A percentile compares a stretch with the other conserved stretches of the same genome.
Conservation (phyloP, 2,113 vertebrate genomes). For the Rafetus swinhoei region DNA sequence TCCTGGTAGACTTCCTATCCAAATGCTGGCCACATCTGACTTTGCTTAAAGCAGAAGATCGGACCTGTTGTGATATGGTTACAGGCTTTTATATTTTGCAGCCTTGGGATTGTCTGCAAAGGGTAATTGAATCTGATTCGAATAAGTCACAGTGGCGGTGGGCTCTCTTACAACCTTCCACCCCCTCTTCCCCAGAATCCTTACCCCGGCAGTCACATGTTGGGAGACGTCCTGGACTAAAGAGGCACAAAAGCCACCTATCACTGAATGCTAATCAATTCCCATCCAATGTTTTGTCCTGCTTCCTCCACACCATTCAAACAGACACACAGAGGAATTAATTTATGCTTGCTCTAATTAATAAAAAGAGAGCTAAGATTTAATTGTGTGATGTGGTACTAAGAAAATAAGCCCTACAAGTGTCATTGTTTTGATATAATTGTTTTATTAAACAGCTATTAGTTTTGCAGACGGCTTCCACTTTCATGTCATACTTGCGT, state of each 20-base stretch:
- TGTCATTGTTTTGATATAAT: slow-evolving; percentile 67
- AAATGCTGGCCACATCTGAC: neutral
- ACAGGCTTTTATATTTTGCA: accelerated
- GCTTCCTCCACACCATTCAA: neutral
- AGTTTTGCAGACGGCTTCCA: slow-evolving; percentile 70
- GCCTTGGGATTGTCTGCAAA: neutral
- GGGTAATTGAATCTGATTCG: neutral
- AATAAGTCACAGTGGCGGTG: neutral
- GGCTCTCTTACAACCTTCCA: neutral
- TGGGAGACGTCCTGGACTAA: neutral
- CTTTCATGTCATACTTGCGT: slow-evolving; percentile 53
- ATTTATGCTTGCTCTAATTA: slow-evolving; percentile 68
- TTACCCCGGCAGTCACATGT: accelerated
- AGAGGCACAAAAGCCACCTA: neutral
- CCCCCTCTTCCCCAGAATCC: neutral
- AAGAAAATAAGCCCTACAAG: slow-evolving; percentile 58
- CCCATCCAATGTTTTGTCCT: slow-evolving; percentile 11
- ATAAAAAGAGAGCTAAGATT: slow-evolving; percentile 43
- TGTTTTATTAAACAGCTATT: slow-evolving; percentile 74
- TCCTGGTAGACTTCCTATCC: neutral
- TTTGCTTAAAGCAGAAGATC: neutral
- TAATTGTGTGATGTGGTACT: neutral
- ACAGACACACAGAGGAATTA: slow-evolving; percentile 46
- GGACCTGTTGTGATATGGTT: neutral
- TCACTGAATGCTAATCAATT: neutral